Conservation (phyloP, 23 tunicate species). For the Phallusia fumigata region DNA sequence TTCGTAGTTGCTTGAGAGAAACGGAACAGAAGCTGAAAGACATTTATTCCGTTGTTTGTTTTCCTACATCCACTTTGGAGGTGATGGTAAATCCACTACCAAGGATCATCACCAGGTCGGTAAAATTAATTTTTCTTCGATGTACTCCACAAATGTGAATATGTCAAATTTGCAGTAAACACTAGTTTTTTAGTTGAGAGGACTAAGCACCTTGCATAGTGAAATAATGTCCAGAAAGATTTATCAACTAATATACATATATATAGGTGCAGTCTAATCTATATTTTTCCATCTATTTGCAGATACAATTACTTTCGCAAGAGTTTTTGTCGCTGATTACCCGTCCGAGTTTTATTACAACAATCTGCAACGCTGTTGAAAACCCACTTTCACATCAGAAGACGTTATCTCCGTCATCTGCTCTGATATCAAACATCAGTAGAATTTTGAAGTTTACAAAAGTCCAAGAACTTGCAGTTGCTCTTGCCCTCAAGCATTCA, state of each 20-base stretch:
- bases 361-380: slow-evolving; percentile 67
- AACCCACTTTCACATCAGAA: slow-evolving; percentile 89
- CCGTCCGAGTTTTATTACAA: slow-evolving; percentile 69
- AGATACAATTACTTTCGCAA: slow-evolving; percentile 78
- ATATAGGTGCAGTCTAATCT: no score
- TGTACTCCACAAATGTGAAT: neutral
- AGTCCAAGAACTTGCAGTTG: slow-evolving; percentile 64
- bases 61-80: slow-evolving; percentile 85
- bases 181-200: no score
- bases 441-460: slow-evolving; percentile 56
- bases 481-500: slow-evolving; percentile 65
- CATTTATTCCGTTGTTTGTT: slow-evolving; percentile 93
- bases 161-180: neutral
- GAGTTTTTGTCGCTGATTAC: slow-evolving; percentile 55
- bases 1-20: slow-evolving; percentile 70
- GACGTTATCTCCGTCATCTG: slow-evolving; percentile 42
- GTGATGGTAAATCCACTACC: slow-evolving; percentile 91
- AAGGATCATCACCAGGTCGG: slow-evolving; percentile 83
- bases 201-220: no score
- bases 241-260: no score
- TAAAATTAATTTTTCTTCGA: neutral
- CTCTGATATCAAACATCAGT: slow-evolving; percentile 64
- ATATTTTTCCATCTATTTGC: neutral
- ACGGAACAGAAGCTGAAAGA: slow-evolving; percentile 89
- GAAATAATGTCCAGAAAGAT: no score